A percentile compares a stretch with the other conserved stretches of the same genome.
Evolutionary conservation across 2,888 invertebrate genomes (phyloP).

Genomic region (Aradus depressus): DNA sequence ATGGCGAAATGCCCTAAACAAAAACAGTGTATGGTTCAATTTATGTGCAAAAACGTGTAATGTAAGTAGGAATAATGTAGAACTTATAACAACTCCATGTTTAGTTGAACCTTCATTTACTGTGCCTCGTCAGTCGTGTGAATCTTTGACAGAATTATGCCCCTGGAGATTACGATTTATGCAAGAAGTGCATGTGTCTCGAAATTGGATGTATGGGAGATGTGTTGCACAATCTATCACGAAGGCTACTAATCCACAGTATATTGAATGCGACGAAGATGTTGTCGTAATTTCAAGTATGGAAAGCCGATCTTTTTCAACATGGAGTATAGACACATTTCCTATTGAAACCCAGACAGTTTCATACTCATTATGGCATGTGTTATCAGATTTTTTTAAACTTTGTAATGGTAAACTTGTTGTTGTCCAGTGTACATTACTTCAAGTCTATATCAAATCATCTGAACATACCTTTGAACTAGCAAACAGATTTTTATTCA

Average conservation of each 20-base stretch:
- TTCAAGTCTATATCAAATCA: conserved; percentile 23
- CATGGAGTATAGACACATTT: conserved; percentile 13
- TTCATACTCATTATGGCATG: conserved; percentile 21
- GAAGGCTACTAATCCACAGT: conserved; percentile 2
- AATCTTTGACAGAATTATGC: conserved; percentile 20
- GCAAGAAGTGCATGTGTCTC: conserved; percentile 21
- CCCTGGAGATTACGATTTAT: conserved; percentile 22
- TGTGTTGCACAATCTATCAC: conserved; percentile 11
- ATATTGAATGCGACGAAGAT: conserved; percentile 15
- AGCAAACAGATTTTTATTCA: conserved; percentile 17
- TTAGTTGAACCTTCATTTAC: conserved; percentile 18
- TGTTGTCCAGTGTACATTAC: conserved; percentile 26
- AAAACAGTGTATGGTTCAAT: conserved; percentile 24
- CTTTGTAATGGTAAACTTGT: conserved; percentile 17
- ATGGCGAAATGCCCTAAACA: conserved; percentile 28
- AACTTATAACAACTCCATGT: conserved; percentile 12
- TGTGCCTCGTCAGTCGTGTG: background rate
- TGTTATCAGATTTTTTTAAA: conserved; percentile 23
- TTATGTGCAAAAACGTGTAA: conserved; percentile 17
- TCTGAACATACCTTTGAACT: conserved; percentile 10
- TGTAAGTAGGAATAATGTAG: conserved; percentile 9
- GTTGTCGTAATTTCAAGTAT: conserved; percentile 8
- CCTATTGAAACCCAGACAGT: conserved; percentile 15
- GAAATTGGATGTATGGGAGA: conserved; percentile 23
- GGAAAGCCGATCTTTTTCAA: conserved; percentile 16